Percentiles rank a stretch among this genome's conserved stretches.
These are phyloP conservation scores for Mormyrus iriodes DNA, from an alignment of 2,113 vertebrate species.

Conservation along the genomic window DNA sequence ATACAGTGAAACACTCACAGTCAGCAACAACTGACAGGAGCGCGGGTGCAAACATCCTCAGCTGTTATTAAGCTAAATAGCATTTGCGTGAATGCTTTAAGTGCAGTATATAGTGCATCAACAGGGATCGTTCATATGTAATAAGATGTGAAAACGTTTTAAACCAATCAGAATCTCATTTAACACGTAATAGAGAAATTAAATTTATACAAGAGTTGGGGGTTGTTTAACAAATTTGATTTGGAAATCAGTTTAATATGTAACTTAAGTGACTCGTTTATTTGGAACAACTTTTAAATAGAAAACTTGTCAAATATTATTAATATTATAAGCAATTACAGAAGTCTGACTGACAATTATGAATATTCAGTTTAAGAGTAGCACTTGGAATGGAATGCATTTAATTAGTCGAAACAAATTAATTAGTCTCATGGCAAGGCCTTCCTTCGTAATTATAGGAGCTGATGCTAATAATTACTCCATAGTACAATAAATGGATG, in stretches of 20 bases:
- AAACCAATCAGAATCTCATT: background rate
- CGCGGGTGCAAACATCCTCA: background rate
- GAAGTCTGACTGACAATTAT: constrained; percentile 13
- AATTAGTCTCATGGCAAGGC: constrained; percentile 37
- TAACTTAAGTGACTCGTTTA: background rate
- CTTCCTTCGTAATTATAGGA: constrained; percentile 36
- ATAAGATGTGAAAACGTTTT: background rate
- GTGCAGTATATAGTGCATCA: background rate
- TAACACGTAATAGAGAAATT: background rate
- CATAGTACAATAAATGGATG: constrained; percentile 37
- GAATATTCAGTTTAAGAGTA: constrained; percentile 11
- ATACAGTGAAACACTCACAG: background rate
- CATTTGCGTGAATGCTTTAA: background rate
- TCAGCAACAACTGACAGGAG: background rate
- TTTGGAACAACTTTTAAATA: background rate
- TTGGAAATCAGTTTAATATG: background rate
- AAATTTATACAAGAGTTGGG: background rate
- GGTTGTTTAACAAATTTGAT: background rate
- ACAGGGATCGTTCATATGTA: background rate
- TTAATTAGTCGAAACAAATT: constrained; percentile 44
- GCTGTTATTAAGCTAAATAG: background rate
- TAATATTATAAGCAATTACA: background rate
- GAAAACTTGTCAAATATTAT: background rate
- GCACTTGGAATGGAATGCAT: constrained; percentile 18
- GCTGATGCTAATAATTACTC: constrained; percentile 45